Evolutionary conservation across 1,140 invertebrate genomes (phyloP).

Genomic region (Sycophaga agraensis): DNA sequence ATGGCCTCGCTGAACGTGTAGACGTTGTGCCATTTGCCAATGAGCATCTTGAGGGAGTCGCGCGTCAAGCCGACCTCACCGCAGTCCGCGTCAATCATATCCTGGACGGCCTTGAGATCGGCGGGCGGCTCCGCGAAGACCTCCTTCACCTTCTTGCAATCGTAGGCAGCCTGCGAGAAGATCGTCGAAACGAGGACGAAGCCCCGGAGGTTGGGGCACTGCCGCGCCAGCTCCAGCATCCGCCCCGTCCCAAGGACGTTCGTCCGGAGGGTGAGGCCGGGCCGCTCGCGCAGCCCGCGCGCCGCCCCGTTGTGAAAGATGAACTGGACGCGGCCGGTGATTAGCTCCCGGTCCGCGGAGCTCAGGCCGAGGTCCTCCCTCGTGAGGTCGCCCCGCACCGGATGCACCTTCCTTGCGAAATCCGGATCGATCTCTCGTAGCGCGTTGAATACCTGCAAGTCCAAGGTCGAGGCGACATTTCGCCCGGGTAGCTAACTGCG

Average conservation of each 20-base stretch:
- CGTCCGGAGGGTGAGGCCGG: slow-evolving; percentile 60
- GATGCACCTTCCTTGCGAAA: slow-evolving; percentile 63
- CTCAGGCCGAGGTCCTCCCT: slow-evolving; percentile 69
- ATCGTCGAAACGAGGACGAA: slow-evolving; percentile 43
- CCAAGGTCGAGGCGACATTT: too few species aligned
- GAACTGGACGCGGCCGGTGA: slow-evolving; percentile 66
- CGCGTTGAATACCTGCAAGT: slow-evolving; percentile 64
- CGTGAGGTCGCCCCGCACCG: slow-evolving; percentile 69
- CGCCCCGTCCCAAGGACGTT: slow-evolving; percentile 66
- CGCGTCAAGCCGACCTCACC: slow-evolving; percentile 37
- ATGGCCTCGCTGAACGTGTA: slow-evolving; percentile 65
- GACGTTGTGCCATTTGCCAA: slow-evolving; percentile 62
- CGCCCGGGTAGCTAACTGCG: too few species aligned
- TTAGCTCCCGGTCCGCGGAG: slow-evolving; percentile 59
- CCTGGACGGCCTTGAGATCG: slow-evolving; percentile 53
- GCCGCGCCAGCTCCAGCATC: slow-evolving; percentile 63
- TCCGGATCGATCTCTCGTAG: slow-evolving; percentile 55
- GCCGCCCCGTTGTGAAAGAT: slow-evolving; percentile 90
- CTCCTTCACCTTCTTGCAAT: slow-evolving; percentile 57
- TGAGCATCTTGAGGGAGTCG: slow-evolving; percentile 44
- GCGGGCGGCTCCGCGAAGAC: slow-evolving; percentile 55
- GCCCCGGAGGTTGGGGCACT: slow-evolving; percentile 57
- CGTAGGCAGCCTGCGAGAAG: neutral
- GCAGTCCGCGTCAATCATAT: slow-evolving; percentile 47
- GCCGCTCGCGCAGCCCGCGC: slow-evolving; percentile 83